These are phyloP conservation scores for Palythoa grandiflora DNA, from an alignment of 92 coral and sea anemone genomes.

Conservation along the genomic window DNA sequence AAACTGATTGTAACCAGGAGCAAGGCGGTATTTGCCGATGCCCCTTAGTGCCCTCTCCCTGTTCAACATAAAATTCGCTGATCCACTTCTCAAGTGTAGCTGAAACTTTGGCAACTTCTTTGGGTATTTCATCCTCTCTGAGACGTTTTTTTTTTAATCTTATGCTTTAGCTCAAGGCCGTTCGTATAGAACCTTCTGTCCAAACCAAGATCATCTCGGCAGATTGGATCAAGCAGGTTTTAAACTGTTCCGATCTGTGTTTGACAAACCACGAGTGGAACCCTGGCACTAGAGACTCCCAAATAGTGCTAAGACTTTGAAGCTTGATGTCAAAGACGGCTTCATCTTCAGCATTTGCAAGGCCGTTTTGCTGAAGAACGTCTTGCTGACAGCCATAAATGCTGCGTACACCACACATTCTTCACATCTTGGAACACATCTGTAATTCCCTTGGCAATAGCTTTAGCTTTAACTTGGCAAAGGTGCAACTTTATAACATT, in stretches of 20 bases:
- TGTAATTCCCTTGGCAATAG: slow-evolving; percentile 61
- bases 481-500: no score
- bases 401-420: slow-evolving; percentile 57
- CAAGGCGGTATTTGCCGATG: slow-evolving; percentile 61
- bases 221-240: slow-evolving; percentile 28
- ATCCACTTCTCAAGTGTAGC: neutral
- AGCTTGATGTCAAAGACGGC: slow-evolving; percentile 56
- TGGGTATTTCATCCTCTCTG: slow-evolving; percentile 1
- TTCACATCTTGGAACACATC: slow-evolving; percentile 67
- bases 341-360: slow-evolving; percentile 67
- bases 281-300: slow-evolving; percentile 58
- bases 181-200: neutral
- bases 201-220: slow-evolving; percentile 29
- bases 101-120: slow-evolving; percentile 2
- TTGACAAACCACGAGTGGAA: slow-evolving; percentile 45
- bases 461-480: neutral
- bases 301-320: neutral
- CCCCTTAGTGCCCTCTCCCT: slow-evolving; percentile 22
- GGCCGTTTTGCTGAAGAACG: slow-evolving; percentile 57
- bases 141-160: neutral
- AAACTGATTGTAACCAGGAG: slow-evolving; percentile 64
- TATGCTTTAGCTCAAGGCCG: slow-evolving; percentile 17
- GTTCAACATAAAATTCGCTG: neutral
- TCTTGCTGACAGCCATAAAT: slow-evolving; percentile 53
- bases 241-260: slow-evolving; percentile 27